phyloP scores from a whole-genome alignment of 2,888 invertebrate genomes.

The Tetheella fluctuosa region DNA sequence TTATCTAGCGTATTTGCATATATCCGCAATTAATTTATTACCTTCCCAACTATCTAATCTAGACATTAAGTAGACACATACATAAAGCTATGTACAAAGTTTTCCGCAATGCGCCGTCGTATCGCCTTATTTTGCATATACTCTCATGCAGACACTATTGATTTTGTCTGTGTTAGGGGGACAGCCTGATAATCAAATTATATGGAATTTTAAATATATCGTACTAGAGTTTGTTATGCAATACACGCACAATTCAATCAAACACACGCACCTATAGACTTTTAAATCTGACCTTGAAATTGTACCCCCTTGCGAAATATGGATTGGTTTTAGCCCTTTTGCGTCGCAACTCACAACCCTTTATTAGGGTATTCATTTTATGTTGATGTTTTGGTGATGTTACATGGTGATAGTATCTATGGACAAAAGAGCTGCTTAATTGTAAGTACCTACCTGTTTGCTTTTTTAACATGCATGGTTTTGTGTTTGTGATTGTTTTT shows the following conservation, averaged over 20 bases:
- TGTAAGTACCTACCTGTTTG: background rate
- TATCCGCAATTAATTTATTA: constrained; percentile 8
- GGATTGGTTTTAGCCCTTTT: constrained; percentile 30
- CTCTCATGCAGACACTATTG: constrained; percentile 77
- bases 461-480: background rate
- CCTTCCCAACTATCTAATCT: constrained; percentile 9
- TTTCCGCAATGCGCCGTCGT: constrained; percentile 43
- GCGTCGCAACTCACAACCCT: constrained; percentile 35
- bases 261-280: constrained; percentile 24
- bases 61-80: constrained; percentile 10
- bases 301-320: constrained; percentile 31
- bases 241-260: constrained; percentile 20
- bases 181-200: constrained; percentile 80
- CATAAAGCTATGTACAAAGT: constrained; percentile 15
- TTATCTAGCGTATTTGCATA: constrained; percentile 6
- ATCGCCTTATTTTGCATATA: constrained; percentile 69
- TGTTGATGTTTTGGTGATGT: constrained; percentile 20
- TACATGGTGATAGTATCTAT: constrained; percentile 11
- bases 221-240: constrained; percentile 55
- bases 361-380: constrained; percentile 31
- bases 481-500: background rate
- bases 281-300: constrained; percentile 43
- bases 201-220: constrained; percentile 79
- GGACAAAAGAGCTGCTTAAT: background rate
- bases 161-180: constrained; percentile 84